Evolutionary conservation across 2,797 vertebrate species (phyloP).

Genomic region (Caiman crocodilus): DNA sequence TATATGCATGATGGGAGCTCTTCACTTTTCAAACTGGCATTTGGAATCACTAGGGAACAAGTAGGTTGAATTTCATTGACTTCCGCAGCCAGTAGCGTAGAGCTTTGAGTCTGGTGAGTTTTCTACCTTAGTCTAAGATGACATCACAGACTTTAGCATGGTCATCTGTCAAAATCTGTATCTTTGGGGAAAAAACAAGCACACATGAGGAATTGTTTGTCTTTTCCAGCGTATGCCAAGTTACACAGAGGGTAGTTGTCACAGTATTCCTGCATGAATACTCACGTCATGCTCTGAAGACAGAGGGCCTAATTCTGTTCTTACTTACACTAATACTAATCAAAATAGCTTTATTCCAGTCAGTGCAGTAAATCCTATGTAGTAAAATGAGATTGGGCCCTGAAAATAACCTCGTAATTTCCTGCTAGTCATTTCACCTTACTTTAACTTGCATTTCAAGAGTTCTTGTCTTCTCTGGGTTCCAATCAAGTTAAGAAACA

Average conservation of each 20-base stretch:
- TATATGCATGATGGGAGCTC: not conserved
- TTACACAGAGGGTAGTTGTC: not conserved
- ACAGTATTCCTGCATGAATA: constrained; percentile 1
- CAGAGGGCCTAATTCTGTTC: not conserved
- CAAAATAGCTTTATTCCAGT: constrained; percentile 26
- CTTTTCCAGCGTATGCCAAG: not conserved
- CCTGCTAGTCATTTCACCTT: not conserved
- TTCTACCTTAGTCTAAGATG: not conserved
- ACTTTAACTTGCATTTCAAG: not conserved
- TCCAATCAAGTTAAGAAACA: constrained; percentile 6
- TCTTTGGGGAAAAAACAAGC: not conserved
- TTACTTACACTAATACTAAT: not conserved
- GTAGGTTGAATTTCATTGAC: not conserved
- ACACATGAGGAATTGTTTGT: not conserved
- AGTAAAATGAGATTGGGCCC: not conserved
- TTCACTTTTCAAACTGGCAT: not conserved
- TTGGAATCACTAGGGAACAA: not conserved
- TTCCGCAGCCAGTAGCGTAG: not conserved
- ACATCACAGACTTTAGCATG: not conserved
- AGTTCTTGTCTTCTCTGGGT: not conserved
- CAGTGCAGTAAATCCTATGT: not conserved
- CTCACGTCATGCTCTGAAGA: not conserved
- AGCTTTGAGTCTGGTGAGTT: not conserved
- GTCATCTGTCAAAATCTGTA: not conserved
- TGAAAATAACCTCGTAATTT: constrained; percentile 4